These are phyloP conservation scores for Sialis fuliginosa DNA, from an alignment of 2,888 invertebrate genomes.

Conservation along the genomic window DNA sequence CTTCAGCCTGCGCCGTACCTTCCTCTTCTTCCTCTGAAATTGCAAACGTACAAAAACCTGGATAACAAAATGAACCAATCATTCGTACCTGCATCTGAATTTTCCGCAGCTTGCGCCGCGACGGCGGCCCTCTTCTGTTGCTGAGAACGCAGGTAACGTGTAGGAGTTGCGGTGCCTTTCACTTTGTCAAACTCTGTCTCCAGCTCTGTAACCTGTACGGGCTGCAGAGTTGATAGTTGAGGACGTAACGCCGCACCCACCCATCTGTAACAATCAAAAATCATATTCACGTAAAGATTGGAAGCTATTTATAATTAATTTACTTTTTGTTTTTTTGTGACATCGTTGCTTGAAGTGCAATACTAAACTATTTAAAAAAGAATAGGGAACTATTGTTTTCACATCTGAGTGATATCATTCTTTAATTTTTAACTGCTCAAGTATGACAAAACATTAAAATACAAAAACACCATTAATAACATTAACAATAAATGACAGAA, in stretches of 20 bases:
- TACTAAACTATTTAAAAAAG: too few relatives aligned
- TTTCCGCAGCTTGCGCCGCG: conserved; percentile 29
- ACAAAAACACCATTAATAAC: too few relatives aligned
- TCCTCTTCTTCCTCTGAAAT: conserved; percentile 35
- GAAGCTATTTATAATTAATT: neutral
- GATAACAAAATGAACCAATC: neutral
- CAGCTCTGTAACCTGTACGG: conserved; percentile 77
- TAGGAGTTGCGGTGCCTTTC: conserved; percentile 44
- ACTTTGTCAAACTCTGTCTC: conserved; percentile 73
- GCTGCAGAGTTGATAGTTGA: conserved; percentile 71
- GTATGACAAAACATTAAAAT: too few relatives aligned
- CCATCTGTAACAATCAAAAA: conserved; percentile 40
- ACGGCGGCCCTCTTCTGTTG: conserved; percentile 47
- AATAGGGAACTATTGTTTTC: too few relatives aligned
- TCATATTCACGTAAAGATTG: too few relatives aligned
- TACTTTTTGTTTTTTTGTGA: too few relatives aligned
- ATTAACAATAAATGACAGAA: too few relatives aligned
- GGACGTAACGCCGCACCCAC: conserved; percentile 66
- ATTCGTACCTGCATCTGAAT: conserved; percentile 24
- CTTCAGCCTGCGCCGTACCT: conserved; percentile 31
- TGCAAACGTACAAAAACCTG: neutral
- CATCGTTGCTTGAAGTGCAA: too few relatives aligned
- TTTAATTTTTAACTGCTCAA: too few relatives aligned
- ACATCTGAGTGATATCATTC: too few relatives aligned
- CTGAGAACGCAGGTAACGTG: conserved; percentile 64